Base-by-base conservation (phyloP, 2,113 vertebrate genomes). In the Plectropomus leopardus region DNA sequence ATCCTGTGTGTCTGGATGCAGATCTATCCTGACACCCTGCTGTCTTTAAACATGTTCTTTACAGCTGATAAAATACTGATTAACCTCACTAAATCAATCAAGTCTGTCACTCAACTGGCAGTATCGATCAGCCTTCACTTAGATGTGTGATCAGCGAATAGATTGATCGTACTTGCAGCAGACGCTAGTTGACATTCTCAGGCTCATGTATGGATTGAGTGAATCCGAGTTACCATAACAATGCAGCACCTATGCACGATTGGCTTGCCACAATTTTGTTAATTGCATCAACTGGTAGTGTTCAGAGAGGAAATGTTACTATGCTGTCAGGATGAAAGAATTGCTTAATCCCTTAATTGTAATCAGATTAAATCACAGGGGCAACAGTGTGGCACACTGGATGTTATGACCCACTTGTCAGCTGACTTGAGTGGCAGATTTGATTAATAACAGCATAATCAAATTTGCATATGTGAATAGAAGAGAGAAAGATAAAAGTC, bases 361-460 rank as follows among this genome's bases (percentile, higher is more conserved):
- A 16, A 45, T 60, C 45, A 76, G 61, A 68, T 68, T 34, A 76
- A 79, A 86, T 73, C 78, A 83, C 54, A 26, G 54, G 19, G 70
- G 34, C 21, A 64, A 72, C 48, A 21, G 42, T 36, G 68, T 14
- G 28, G 55, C 48, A 45, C 14, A 4, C 15, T 54, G 47, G 60
- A 73, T 71, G 55, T 69, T 75, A 23, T 77, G 86, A 86, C 81
- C 86, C 63, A 77, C 58, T 77, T 82, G 60, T 74, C 54, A 23
- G 26, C 50, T 60, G 72, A 69, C 80, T 78, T 82, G 81, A 88
- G 59, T 80, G 78, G 82, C 79, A 72, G 82, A 69, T 80, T 44
- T 85, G 73, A 90, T 88, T 85, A 78, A 85, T 59, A 83, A 79
- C 24, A 53, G 65, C 74, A 64, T 68, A 73, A 88, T 87, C 59